These are phyloP conservation scores for Seriola rivoliana DNA, from an alignment of 2,113 vertebrate species.

Conservation along the genomic window DNA sequence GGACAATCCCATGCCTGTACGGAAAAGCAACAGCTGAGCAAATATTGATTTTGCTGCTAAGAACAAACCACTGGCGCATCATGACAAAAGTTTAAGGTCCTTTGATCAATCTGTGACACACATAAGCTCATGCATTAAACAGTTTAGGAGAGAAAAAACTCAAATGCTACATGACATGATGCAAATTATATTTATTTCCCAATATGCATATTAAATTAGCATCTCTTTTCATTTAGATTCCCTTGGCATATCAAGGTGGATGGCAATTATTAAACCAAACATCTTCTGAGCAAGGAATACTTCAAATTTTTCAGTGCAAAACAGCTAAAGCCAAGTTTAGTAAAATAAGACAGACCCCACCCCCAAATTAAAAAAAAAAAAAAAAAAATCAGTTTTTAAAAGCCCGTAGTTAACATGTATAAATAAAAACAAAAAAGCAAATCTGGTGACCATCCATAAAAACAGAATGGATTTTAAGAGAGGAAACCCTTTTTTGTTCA, in stretches of 20 bases:
- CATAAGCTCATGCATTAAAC: background rate
- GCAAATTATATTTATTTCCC: constrained; percentile 71
- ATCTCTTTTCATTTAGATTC: constrained; percentile 39
- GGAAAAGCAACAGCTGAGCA: background rate
- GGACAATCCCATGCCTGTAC: background rate
- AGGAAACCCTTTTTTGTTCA: constrained; percentile 26
- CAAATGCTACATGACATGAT: constrained; percentile 16
- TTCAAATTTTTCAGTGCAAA: constrained; percentile 78
- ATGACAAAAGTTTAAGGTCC: no score
- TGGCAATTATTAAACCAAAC: constrained; percentile 55
- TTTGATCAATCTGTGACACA: background rate
- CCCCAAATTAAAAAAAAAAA: constrained; percentile 31
- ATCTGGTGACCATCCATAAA: constrained; percentile 58
- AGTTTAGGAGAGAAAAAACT: background rate
- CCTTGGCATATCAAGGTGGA: constrained; percentile 38
- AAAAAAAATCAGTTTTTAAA: constrained; percentile 43
- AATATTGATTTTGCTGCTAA: background rate
- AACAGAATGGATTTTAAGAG: constrained; percentile 50
- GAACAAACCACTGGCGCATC: background rate
- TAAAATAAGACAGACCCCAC: constrained; percentile 36
- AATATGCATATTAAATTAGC: constrained; percentile 73
- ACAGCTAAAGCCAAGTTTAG: constrained; percentile 75
- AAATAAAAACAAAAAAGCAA: constrained; percentile 37
- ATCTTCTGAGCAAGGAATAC: constrained; percentile 58
- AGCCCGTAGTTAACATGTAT: constrained; percentile 66